A percentile compares a stretch with the other conserved stretches of the same genome.
These are phyloP conservation scores for Thalassophryne amazonica DNA, from an alignment of 2,797 vertebrate genomes.

Conservation along the genomic window DNA sequence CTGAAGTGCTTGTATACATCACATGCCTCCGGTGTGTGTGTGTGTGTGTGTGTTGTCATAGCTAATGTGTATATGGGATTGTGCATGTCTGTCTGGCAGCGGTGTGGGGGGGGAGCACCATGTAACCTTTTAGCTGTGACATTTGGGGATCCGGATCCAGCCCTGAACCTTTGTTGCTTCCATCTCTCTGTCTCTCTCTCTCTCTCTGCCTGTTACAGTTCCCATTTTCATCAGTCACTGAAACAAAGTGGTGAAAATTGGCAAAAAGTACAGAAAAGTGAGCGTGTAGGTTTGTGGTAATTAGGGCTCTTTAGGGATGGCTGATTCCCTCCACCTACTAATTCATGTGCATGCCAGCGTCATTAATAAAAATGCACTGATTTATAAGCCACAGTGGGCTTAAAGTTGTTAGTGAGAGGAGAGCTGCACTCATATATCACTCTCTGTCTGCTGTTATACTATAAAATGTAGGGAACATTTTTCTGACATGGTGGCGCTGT, in stretches of 20 bases:
- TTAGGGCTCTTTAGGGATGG: slow-evolving; percentile 57
- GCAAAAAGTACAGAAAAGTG: slow-evolving; percentile 14
- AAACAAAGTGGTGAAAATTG: slow-evolving; percentile 16
- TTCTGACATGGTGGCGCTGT: no score
- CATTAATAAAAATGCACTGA: slow-evolving; percentile 72
- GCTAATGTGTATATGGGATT: slow-evolving; percentile 21
- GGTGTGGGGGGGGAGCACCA: neutral
- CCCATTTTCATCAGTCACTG: neutral
- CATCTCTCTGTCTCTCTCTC: neutral
- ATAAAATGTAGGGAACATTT: slow-evolving; percentile 43
- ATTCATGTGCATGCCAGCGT: slow-evolving; percentile 60
- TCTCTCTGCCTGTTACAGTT: slow-evolving; percentile 1
- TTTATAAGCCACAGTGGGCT: slow-evolving; percentile 61
- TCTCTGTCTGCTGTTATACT: slow-evolving; percentile 40
- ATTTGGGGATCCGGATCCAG: slow-evolving; percentile 11
- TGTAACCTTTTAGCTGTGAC: slow-evolving; percentile 6
- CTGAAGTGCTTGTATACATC: slow-evolving; percentile 67
- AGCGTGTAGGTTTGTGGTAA: slow-evolving; percentile 46
- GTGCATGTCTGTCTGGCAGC: slow-evolving; percentile 24
- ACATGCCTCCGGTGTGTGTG: slow-evolving; percentile 16
- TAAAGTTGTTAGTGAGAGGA: slow-evolving; percentile 63
- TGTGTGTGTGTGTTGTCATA: slow-evolving; percentile 36
- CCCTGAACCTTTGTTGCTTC: slow-evolving; percentile 14
- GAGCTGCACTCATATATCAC: slow-evolving; percentile 57
- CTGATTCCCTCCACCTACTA: slow-evolving; percentile 67